Evolutionary conservation across 2,797 vertebrate genomes (phyloP).

Genomic region (Sphaeramia orbicularis): DNA sequence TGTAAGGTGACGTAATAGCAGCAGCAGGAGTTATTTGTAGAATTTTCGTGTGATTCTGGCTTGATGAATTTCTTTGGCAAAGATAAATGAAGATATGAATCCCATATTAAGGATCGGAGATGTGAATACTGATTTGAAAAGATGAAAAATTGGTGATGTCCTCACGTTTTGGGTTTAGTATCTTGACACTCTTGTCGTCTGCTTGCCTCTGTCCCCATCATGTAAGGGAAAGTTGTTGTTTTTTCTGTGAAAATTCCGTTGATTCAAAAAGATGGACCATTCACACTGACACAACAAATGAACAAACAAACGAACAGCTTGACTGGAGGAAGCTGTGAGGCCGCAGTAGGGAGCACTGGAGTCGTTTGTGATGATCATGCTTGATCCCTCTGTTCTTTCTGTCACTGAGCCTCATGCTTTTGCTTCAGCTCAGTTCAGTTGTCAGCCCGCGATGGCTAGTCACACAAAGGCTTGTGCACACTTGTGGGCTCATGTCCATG

Average conservation of each 20-base stretch:
- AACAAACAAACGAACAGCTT: slow-evolving; percentile 66
- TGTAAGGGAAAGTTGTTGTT: slow-evolving; percentile 29
- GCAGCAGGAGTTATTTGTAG: slow-evolving; percentile 22
- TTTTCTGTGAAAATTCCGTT: slow-evolving; percentile 50
- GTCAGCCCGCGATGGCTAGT: slow-evolving; percentile 51
- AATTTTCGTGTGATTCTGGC: slow-evolving; percentile 20
- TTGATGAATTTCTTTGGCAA: slow-evolving; percentile 40
- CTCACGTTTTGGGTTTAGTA: slow-evolving; percentile 27
- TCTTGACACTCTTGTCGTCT: slow-evolving; percentile 14
- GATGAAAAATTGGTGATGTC: slow-evolving; percentile 15
- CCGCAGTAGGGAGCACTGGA: slow-evolving; percentile 57
- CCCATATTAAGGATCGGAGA: slow-evolving; percentile 12
- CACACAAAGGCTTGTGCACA: slow-evolving; percentile 35
- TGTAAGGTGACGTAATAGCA: slow-evolving; percentile 35
- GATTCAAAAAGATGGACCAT: slow-evolving; percentile 58
- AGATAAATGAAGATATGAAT: slow-evolving; percentile 38
- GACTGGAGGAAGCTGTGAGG: slow-evolving; percentile 72
- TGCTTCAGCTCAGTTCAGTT: slow-evolving; percentile 66
- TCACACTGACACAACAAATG: slow-evolving; percentile 63
- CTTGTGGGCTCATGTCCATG: neutral
- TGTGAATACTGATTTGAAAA: slow-evolving; percentile 27
- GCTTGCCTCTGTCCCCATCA: slow-evolving; percentile 26
- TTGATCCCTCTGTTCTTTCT: slow-evolving; percentile 69
- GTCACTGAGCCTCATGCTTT: slow-evolving; percentile 64
- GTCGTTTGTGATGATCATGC: slow-evolving; percentile 74